phyloP scores from a whole-genome alignment of 2,113 vertebrate genomes.

The Vulpes vulpes region DNA sequence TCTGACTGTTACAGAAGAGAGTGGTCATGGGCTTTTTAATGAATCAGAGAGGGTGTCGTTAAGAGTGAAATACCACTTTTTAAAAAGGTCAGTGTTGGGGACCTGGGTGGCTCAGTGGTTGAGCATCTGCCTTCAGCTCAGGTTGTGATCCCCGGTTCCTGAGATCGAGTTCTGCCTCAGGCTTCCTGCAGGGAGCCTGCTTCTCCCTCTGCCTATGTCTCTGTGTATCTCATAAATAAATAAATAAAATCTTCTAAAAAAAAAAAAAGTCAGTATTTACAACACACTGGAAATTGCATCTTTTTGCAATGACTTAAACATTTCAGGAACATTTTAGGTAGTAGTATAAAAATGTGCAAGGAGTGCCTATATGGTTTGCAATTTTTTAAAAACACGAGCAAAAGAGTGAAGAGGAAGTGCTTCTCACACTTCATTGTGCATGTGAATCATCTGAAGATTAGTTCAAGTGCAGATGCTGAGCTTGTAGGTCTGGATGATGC shows the following conservation, averaged over 20 bases:
- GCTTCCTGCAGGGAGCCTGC: no score
- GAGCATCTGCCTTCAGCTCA: no score
- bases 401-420: neutral
- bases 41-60: neutral
- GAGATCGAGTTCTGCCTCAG: no score
- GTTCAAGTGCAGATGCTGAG: neutral
- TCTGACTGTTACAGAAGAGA: neutral
- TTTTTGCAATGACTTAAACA: slow-evolving; percentile 32
- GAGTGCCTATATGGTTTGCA: neutral
- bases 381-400: neutral
- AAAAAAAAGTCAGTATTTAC: neutral
- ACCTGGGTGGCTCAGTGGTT: no score
- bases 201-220: no score
- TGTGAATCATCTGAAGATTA: neutral
- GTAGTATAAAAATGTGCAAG: neutral
- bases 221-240: no score
- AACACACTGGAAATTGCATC: neutral
- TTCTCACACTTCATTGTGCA: neutral
- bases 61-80: neutral
- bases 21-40: neutral
- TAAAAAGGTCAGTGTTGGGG: neutral
- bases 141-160: no score
- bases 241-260: no score
- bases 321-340: neutral
- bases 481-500: neutral